These are phyloP conservation scores for Oryctes rhinoceros DNA, from an alignment of 1,140 invertebrate species.

Conservation along the genomic window DNA sequence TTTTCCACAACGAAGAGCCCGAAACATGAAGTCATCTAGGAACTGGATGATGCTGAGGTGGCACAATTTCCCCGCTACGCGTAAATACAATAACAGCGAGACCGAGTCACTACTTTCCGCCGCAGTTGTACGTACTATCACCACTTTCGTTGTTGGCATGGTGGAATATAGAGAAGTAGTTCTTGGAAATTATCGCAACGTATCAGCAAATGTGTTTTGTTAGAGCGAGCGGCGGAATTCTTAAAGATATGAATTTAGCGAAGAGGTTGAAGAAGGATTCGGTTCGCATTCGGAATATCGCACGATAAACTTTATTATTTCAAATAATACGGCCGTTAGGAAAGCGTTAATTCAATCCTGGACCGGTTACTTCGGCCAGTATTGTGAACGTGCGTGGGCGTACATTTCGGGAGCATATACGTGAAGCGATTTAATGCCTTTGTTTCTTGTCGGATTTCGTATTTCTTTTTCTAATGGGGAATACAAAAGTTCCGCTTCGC, in stretches of 20 bases:
- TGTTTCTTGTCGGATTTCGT: background rate
- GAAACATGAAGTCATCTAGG: conserved; percentile 18
- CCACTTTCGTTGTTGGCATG: background rate
- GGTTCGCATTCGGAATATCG: background rate
- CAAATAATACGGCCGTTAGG: conserved; percentile 26
- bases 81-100: background rate
- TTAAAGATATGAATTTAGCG: background rate
- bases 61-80: background rate
- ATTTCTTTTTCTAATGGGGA: too few relatives aligned
- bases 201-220: conserved; percentile 19
- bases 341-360: conserved; percentile 22
- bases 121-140: background rate
- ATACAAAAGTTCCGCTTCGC: too few relatives aligned
- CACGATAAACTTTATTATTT: conserved; percentile 33
- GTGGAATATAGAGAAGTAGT: background rate
- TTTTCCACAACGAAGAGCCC: conserved; percentile 21
- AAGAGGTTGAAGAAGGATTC: background rate
- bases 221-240: conserved; percentile 1
- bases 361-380: background rate
- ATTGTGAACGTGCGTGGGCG: background rate
- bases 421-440: background rate
- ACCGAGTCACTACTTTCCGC: conserved; percentile 13
- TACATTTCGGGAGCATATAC: background rate
- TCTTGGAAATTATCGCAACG: conserved; percentile 10
- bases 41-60: background rate